These are phyloP conservation scores for Intellagama lesueurii DNA, from an alignment of 2,797 vertebrate genomes.

Conservation along the genomic window DNA sequence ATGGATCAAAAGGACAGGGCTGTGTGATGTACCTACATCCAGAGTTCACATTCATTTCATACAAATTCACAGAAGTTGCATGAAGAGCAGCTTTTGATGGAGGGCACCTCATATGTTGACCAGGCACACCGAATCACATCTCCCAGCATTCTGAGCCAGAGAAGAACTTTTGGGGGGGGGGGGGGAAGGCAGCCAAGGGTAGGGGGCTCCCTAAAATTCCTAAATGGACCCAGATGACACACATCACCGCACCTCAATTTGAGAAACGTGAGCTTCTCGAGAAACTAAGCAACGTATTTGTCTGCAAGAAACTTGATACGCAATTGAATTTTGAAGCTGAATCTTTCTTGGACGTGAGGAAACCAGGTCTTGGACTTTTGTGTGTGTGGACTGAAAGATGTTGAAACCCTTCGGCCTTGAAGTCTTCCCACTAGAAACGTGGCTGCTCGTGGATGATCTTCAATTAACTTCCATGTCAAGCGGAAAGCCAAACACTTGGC, in stretches of 20 bases:
- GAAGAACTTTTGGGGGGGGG: background rate
- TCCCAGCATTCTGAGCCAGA: background rate
- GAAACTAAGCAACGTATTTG: too few species aligned
- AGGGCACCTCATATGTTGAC: background rate
- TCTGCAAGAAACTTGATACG: too few species aligned
- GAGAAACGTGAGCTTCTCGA: too few species aligned
- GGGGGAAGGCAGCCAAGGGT: too few species aligned
- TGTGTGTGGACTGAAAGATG: background rate
- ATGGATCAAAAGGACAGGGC: too few species aligned
- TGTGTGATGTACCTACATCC: too few species aligned
- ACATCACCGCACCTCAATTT: too few species aligned
- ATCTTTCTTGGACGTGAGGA: background rate
- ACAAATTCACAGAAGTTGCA: background rate
- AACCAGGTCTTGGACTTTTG: background rate
- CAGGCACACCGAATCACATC: background rate
- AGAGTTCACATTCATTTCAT: background rate
- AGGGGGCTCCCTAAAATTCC: background rate
- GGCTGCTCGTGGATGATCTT: fast-evolving
- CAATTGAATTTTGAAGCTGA: background rate
- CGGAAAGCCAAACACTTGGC: constrained; percentile 7
- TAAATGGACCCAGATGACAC: background rate
- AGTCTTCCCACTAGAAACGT: background rate
- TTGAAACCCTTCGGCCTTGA: background rate
- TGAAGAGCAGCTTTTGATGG: too few species aligned
- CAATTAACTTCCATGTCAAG: constrained; percentile 1